A percentile compares a stretch with the other conserved stretches of the same genome.
These are phyloP conservation scores for Drosophila neutralis DNA, from an alignment of 2,888 invertebrate genomes.

Conservation along the genomic window DNA sequence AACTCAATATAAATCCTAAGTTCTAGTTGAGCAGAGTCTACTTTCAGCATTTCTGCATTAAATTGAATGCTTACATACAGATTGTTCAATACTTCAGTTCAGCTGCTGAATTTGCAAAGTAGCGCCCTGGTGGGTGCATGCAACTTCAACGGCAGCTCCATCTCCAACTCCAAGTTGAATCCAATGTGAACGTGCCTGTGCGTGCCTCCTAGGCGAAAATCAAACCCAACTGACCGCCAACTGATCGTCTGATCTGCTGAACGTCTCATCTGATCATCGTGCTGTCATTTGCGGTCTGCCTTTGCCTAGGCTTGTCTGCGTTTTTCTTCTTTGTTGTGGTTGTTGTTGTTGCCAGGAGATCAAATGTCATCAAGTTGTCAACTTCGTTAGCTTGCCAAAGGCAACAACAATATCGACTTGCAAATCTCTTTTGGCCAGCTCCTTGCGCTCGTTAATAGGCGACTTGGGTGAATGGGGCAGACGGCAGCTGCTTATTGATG, in stretches of 20 bases:
- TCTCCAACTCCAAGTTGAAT: conserved; percentile 6
- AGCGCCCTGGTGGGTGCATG: conserved; percentile 11
- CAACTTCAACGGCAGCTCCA: conserved; percentile 1
- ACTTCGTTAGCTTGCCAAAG: conserved; percentile 80
- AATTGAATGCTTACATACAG: not conserved
- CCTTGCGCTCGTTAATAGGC: conserved; percentile 59
- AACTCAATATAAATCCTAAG: not conserved
- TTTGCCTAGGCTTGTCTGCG: conserved; percentile 15
- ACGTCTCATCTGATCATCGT: conserved; percentile 65
- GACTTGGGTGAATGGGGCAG: conserved; percentile 33
- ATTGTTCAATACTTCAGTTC: not conserved
- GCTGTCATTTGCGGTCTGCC: conserved; percentile 59
- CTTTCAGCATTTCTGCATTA: not conserved
- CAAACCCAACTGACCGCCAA: conserved; percentile 40
- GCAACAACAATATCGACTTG: conserved; percentile 52
- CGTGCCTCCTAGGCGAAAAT: conserved; percentile 52
- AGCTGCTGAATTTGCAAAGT: conserved; percentile 5
- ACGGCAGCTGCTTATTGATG: conserved; percentile 74
- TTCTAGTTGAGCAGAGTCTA: not conserved
- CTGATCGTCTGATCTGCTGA: conserved; percentile 63
- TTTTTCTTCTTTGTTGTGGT: conserved; percentile 1
- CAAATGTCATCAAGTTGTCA: conserved; percentile 83
- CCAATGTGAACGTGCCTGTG: conserved; percentile 29
- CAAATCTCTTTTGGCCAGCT: conserved; percentile 55
- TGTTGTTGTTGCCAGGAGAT: conserved; percentile 57